Base-by-base conservation (phyloP, 2,888 invertebrate genomes). In the Rhodophaea formosa region DNA sequence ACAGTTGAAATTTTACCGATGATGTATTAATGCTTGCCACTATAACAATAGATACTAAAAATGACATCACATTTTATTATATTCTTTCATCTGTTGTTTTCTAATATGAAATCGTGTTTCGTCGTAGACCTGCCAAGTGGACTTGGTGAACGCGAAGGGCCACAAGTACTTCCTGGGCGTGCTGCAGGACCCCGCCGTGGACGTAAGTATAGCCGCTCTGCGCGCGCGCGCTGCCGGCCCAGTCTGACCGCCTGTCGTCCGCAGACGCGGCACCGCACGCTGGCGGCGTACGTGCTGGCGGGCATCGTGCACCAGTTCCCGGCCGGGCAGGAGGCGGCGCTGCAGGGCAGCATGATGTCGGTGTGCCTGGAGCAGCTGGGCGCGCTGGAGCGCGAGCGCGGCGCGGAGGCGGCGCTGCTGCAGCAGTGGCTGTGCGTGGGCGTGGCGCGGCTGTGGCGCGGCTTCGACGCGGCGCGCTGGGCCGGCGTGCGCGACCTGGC, bases 81-180 rank as follows among this genome's bases (percentile, higher is more conserved):
- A 23, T 23, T 23, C 23, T 23, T 23, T 23, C 3, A 5, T 23
- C 23, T 5, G n/a, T 23, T 23, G 23, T 23, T 3, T n/a, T 23
- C 2, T 23, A 23, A 23, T 23, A 6, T 23, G n/a, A 12, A 60
- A 17, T 58, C 30, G 3, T 52, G 30, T 49, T 68, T 46, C 5
- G 7, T 90, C 92, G 0, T 91, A 98, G 95, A 96, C 96, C 52
- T 99, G 99, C 77, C 99, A 99, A 90, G 95, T 95, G 59, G 99
- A 99, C 84, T 91, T 99, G 70, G 97, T 99, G 16, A 95, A 98
- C 70, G 99, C 99, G 64, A 95, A 95, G 76, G 96, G 97, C 10
- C 97, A 98, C 85, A 97, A 97, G 80, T 99, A 99, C 85, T 99
- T 99, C 84, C 89, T 99, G 46, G 93, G 96, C 0, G 96, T 99